A percentile compares a stretch with the other conserved stretches of the same genome.
phyloP scores from a whole-genome alignment of 2,113 vertebrate genomes.

The Rattus norvegicus region GRCr8 NC_086039.1:139699501-139700000 shows the following conservation, averaged over 20 bases:
- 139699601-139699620: neutral
- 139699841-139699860: neutral
- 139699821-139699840: too few species aligned
- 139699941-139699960: neutral
- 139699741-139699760: neutral
- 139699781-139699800: neutral
- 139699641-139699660: too few species aligned
- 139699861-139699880: neutral
- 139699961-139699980: neutral
- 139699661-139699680: neutral
- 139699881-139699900: neutral
- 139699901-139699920: constrained; percentile 1
- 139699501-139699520: neutral
- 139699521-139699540: neutral
- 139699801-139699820: neutral
- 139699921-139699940: neutral
- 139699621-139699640: neutral
- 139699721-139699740: neutral
- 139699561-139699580: neutral
- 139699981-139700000: neutral
- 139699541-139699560: neutral
- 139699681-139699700: neutral
- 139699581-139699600: neutral
- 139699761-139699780: neutral
- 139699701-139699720: neutral